Percentiles rank a stretch among this genome's conserved stretches.
Evolutionary conservation across 2,888 invertebrate species (phyloP).

Genomic region (Trissonchulus sp.): DNA sequence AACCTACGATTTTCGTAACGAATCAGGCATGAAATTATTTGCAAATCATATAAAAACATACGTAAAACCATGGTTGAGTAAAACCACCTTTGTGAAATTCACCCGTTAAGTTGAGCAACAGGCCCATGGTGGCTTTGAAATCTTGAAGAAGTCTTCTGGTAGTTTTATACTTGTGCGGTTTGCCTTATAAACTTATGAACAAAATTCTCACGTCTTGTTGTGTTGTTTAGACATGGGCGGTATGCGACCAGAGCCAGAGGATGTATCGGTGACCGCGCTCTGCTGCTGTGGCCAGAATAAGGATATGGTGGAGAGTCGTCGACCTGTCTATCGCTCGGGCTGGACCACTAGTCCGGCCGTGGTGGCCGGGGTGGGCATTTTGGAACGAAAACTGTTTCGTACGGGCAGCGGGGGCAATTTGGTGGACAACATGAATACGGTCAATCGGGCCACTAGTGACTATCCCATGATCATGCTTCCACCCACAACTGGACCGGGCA

Average conservation of each 20-base stretch:
- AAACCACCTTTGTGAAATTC: too few relatives aligned
- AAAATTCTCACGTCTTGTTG: too few relatives aligned
- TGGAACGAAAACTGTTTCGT: constrained; percentile 18
- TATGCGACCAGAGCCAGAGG: neutral
- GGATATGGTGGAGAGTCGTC: too few relatives aligned
- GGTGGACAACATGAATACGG: constrained; percentile 23
- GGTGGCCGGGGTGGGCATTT: neutral
- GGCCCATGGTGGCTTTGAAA: too few relatives aligned
- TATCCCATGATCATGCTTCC: neutral
- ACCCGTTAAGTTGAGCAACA: too few relatives aligned
- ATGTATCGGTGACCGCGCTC: constrained; percentile 22
- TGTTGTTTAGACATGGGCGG: constrained; percentile 14
- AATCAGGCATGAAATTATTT: too few relatives aligned
- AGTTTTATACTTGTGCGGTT: too few relatives aligned
- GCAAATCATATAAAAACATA: too few relatives aligned
- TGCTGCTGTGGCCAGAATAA: constrained; percentile 26
- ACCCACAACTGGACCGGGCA: neutral
- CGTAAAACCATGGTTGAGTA: too few relatives aligned
- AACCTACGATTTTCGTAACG: too few relatives aligned
- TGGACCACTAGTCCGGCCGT: neutral
- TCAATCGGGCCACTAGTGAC: neutral
- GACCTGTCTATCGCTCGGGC: neutral
- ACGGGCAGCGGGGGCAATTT: neutral
- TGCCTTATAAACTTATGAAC: too few relatives aligned
- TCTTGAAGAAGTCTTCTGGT: too few relatives aligned